Conservation (phyloP, 2,888 invertebrate species). For the Phrixothrix hirtus region DNA sequence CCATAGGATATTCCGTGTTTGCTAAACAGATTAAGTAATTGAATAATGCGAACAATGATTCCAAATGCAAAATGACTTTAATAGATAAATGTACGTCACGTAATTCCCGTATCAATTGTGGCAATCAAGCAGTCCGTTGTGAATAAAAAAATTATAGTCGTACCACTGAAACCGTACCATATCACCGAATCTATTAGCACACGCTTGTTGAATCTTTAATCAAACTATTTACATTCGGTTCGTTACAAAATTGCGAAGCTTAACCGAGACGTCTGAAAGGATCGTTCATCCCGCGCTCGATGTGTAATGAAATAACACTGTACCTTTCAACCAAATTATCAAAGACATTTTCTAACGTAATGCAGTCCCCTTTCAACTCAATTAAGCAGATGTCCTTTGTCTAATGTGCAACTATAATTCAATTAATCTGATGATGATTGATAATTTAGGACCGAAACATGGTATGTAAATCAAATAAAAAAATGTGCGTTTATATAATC, state of each 20-base stretch:
- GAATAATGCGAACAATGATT: not conserved
- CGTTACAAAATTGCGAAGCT: conserved; percentile 1
- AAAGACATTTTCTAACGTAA: too few relatives aligned
- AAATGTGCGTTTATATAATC: too few relatives aligned
- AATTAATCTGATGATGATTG: too few relatives aligned
- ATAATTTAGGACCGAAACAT: too few relatives aligned
- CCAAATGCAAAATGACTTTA: conserved; percentile 2
- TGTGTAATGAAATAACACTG: too few relatives aligned
- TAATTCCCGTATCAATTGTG: conserved; percentile 1
- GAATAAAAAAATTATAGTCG: conserved; percentile 7
- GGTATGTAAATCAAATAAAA: too few relatives aligned
- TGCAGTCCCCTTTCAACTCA: too few relatives aligned
- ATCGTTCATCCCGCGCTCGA: too few relatives aligned
- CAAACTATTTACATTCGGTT: conserved; percentile 9
- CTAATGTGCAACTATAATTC: too few relatives aligned
- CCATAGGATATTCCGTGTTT: not conserved
- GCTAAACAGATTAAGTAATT: not conserved
- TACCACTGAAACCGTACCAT: conserved; percentile 2
- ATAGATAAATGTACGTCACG: conserved; percentile 5
- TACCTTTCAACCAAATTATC: too few relatives aligned
- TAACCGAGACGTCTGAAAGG: too few relatives aligned
- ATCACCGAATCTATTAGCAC: not conserved
- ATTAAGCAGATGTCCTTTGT: too few relatives aligned
- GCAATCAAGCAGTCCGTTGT: conserved; percentile 1
- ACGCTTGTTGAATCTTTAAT: conserved; percentile 12